A percentile compares a stretch with the other conserved stretches of the same genome.
These are phyloP conservation scores for Candoia aspera DNA, from an alignment of 2,113 vertebrate species.

Conservation along the genomic window DNA sequence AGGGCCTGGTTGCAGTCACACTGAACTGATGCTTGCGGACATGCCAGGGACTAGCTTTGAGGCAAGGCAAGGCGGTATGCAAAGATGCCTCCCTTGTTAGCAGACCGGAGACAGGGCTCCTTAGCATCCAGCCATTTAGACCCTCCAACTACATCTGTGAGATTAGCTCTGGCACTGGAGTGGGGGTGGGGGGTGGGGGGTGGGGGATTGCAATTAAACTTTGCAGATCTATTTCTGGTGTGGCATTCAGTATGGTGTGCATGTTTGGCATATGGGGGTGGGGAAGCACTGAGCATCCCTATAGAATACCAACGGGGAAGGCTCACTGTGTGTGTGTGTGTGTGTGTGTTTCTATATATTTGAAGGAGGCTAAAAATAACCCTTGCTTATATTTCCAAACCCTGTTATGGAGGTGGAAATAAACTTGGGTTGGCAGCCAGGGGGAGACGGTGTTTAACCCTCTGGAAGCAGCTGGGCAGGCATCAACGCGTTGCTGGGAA, in stretches of 20 bases:
- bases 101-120: not conserved
- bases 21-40: not conserved
- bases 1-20: not conserved
- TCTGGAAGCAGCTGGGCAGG: not conserved
- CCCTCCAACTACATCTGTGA: not conserved
- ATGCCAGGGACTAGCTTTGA: not conserved
- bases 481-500: not conserved
- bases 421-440: constrained; percentile 11
- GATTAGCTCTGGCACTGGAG: not conserved
- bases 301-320: not conserved
- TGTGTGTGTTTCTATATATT: not conserved
- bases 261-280: not conserved
- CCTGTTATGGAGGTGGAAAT: not conserved
- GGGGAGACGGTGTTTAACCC: constrained; percentile 16
- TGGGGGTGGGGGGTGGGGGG: not conserved
- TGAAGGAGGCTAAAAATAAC: constrained; percentile 24
- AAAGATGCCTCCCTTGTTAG: not conserved
- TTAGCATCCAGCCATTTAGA: not conserved
- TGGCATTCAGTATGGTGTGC: not conserved
- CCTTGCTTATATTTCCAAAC: not conserved
- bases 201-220: constrained; percentile 1
- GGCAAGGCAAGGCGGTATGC: too few species aligned
- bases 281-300: not conserved
- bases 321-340: not conserved
- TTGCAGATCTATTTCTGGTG: not conserved